Evolutionary conservation across 1,140 invertebrate species (phyloP), one percentile per base, ranked within the genome.

Genomic region (Papilio glaucus): DNA sequence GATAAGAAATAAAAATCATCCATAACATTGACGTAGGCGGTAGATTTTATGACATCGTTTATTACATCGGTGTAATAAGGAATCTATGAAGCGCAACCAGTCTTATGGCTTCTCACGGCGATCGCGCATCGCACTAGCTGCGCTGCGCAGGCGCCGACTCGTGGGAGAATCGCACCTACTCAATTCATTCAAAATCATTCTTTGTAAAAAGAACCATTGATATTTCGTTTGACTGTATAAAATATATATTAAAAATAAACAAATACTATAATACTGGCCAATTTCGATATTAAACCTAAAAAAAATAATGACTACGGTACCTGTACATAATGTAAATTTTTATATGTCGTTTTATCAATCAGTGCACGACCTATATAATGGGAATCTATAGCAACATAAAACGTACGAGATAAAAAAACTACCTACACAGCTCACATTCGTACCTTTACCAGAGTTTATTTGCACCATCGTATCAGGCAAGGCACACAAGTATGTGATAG

Each of bases 61-160:
- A 15, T 67, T 38, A 71, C 29, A 49, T 15, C 69, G 45, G 60
- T 49, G 72, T 72, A 65, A 79, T 82, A 76, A 78, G 74, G 68
- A 82, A 77, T 78, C 79, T 79, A 75, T 83, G 87, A 87, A 84
- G 83, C 88, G 88, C 79, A 74, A 91, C 87, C 69, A 73, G 60
- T 53, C 77, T 76, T 81, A 81, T 80, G 81, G 75, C 81, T 91
- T 91, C 89, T 87, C 89, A 91, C 89, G 89, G 81, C 80, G 86
- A 87, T 88, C 85, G 74, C 61, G 72, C 69, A 65, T 78, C 72
- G 72, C 69, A 72, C 61, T 73, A 61, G 69, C 74, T 74, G 70
- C 12, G 70, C 57, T 77, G 75, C 77, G 76, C 75, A 72, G 71
- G 74, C 76, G 75, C 69, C 76, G 72, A 72, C 70, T 70, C 76